phyloP scores from a whole-genome alignment of 2,888 invertebrate genomes.

The Ichneumon xanthorius region DNA sequence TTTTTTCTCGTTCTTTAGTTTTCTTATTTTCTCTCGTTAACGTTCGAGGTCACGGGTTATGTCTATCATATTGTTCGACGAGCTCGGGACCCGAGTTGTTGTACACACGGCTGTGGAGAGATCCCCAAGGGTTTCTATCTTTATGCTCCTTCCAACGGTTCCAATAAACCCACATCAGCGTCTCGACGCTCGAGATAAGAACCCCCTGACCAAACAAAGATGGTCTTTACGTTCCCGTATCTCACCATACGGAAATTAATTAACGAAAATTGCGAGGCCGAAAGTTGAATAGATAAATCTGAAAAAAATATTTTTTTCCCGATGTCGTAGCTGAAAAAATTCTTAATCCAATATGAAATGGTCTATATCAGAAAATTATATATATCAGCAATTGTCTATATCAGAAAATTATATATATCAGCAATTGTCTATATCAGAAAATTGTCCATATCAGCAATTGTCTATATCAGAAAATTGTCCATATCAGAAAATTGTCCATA shows the following conservation, averaged over 20 bases:
- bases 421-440: no score
- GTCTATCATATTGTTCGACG: slow-evolving; percentile 79
- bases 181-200: slow-evolving; percentile 17
- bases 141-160: slow-evolving; percentile 20
- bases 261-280: background rate
- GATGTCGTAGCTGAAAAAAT: background rate
- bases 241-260: background rate
- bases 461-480: no score
- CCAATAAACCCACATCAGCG: slow-evolving; percentile 18
- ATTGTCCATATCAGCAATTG: no score
- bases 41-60: slow-evolving; percentile 79
- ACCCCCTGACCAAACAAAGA: slow-evolving; percentile 25
- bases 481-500: no score
- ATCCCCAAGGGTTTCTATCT: slow-evolving; percentile 34
- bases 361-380: no score
- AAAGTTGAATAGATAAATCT: background rate
- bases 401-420: no score
- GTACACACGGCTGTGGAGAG: slow-evolving; percentile 47
- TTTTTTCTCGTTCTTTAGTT: slow-evolving; percentile 39
- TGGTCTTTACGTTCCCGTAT: background rate
- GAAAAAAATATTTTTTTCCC: background rate
- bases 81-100: slow-evolving; percentile 59
- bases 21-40: slow-evolving; percentile 77
- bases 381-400: no score
- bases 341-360: background rate